Percentiles rank a stretch among this genome's conserved stretches.
phyloP scores from a whole-genome alignment of 2,888 invertebrate species.

The Gandaritis pyraliata region DNA sequence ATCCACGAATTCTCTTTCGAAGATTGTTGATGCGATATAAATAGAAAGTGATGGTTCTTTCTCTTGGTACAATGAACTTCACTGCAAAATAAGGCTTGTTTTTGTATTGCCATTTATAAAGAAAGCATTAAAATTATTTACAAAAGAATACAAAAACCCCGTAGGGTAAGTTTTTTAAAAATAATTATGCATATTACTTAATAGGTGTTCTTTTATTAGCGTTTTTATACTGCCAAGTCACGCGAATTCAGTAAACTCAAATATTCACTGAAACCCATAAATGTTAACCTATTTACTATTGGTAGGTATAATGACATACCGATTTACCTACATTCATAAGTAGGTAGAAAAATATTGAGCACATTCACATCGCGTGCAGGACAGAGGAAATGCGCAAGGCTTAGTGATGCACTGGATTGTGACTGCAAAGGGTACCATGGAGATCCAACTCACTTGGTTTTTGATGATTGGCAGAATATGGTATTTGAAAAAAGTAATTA shows the following conservation, averaged over 20 bases:
- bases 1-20: conserved; percentile 38
- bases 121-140: neutral
- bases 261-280: neutral
- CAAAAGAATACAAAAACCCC: too few species aligned
- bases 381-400: conserved; percentile 53
- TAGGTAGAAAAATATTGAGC: conserved; percentile 21
- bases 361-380: conserved; percentile 45
- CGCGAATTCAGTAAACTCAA: too few species aligned
- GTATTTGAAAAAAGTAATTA: neutral
- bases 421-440: conserved; percentile 42
- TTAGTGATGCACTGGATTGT: conserved; percentile 48
- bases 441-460: conserved; percentile 28
- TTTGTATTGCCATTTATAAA: neutral
- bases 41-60: conserved; percentile 30
- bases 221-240: too few species aligned
- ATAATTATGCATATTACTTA: too few species aligned
- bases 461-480: conserved; percentile 18
- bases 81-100: neutral
- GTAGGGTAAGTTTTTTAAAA: too few species aligned
- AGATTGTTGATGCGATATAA: conserved; percentile 28
- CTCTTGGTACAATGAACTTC: conserved; percentile 12
- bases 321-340: conserved; percentile 14
- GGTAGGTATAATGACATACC: neutral
- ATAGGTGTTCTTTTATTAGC: too few species aligned
- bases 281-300: neutral